A percentile compares a stretch with the other conserved stretches of the same genome.
These are phyloP conservation scores for Kuschelorhynchus macadamiae DNA, from an alignment of 2,888 invertebrate genomes.

Conservation along the genomic window DNA sequence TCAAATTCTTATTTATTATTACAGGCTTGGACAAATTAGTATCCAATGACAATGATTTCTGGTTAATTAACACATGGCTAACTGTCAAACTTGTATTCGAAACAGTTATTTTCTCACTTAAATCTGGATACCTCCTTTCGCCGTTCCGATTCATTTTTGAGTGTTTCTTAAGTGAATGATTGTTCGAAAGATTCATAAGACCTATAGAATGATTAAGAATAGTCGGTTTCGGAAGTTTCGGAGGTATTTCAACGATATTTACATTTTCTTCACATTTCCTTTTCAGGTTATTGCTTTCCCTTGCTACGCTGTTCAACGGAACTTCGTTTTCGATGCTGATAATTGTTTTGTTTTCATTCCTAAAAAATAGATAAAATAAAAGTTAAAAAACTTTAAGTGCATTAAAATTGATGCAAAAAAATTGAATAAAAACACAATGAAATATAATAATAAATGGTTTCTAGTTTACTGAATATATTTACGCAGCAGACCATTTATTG, in stretches of 20 bases:
- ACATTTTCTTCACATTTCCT: constrained; percentile 49
- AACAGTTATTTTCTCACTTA: constrained; percentile 33
- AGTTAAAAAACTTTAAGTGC: not conserved
- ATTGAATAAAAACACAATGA: too few species aligned
- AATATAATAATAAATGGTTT: too few species aligned
- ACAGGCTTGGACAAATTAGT: constrained; percentile 45
- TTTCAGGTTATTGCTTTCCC: constrained; percentile 52
- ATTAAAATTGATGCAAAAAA: too few species aligned
- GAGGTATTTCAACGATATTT: constrained; percentile 52
- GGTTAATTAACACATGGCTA: constrained; percentile 18
- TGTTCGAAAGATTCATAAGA: constrained; percentile 65
- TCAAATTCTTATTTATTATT: constrained; percentile 45
- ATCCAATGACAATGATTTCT: constrained; percentile 13
- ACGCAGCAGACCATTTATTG: too few species aligned
- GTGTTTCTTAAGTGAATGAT: constrained; percentile 64
- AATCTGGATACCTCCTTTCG: constrained; percentile 41
- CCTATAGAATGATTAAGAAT: constrained; percentile 63
- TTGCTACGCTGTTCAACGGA: constrained; percentile 5
- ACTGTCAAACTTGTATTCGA: constrained; percentile 12
- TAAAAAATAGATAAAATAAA: constrained; percentile 1
- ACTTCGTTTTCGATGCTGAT: not conserved
- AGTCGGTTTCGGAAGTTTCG: constrained; percentile 62
- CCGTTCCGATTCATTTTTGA: constrained; percentile 57
- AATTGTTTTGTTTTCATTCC: not conserved
- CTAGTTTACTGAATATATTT: too few species aligned